A percentile compares a stretch with the other conserved stretches of the same genome.
Conservation (phyloP, 2,888 invertebrate genomes). For the Odontocolon sp. region DNA sequence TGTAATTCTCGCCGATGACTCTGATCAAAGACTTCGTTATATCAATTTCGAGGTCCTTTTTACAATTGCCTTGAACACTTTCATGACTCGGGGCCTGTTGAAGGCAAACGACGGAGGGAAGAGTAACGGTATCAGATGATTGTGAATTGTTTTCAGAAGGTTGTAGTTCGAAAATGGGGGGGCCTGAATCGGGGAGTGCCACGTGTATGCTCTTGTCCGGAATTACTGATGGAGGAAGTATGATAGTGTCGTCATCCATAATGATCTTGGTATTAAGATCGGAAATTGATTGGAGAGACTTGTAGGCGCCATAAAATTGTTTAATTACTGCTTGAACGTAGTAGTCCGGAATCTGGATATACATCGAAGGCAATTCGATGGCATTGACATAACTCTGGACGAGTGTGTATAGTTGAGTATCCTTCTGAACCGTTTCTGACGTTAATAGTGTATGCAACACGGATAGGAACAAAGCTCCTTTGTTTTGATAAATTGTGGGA, state of each 20-base stretch:
- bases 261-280: too few relatives aligned
- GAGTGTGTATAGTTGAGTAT: conserved; percentile 31
- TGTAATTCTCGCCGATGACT: neutral
- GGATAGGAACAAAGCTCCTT: too few relatives aligned
- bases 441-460: conserved; percentile 53
- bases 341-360: conserved; percentile 23
- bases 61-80: neutral
- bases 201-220: neutral
- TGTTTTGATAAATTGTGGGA: conserved; percentile 42
- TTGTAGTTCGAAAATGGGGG: neutral
- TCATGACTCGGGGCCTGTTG: neutral
- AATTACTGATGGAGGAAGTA: neutral
- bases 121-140: neutral
- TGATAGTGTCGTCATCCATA: neutral
- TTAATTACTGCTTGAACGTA: too few relatives aligned
- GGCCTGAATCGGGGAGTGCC: neutral
- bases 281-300: too few relatives aligned
- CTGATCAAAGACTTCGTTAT: neutral
- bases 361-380: conserved; percentile 36
- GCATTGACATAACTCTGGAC: conserved; percentile 46
- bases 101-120: conserved; percentile 34
- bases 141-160: neutral
- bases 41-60: neutral
- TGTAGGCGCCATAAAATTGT: too few relatives aligned
- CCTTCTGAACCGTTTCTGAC: neutral